Evolutionary conservation across 2,888 invertebrate genomes (phyloP).

Genomic region (Meiosimyza platycephala): DNA sequence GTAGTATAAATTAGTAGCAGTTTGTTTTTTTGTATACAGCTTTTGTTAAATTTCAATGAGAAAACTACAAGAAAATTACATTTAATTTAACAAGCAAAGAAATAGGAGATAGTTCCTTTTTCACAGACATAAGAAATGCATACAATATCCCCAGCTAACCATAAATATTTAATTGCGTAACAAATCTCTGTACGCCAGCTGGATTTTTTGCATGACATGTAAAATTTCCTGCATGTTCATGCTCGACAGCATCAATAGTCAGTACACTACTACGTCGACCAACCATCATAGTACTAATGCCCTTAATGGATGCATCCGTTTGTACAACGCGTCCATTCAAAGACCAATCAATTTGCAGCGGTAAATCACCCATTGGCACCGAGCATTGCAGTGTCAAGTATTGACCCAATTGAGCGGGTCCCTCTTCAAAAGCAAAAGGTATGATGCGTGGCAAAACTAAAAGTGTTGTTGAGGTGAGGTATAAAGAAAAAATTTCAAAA

Average conservation of each 20-base stretch:
- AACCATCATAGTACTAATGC: constrained; percentile 70
- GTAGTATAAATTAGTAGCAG: too few relatives aligned
- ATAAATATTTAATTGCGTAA: constrained; percentile 78
- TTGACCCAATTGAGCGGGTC: constrained; percentile 82
- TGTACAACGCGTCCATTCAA: constrained; percentile 70
- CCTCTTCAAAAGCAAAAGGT: constrained; percentile 83
- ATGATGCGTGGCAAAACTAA: constrained; percentile 84
- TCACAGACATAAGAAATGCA: not conserved
- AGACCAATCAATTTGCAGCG: constrained; percentile 81
- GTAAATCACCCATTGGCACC: constrained; percentile 82
- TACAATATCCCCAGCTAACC: constrained; percentile 69
- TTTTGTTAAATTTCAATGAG: too few relatives aligned
- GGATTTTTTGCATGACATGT: constrained; percentile 80
- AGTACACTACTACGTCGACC: constrained; percentile 72
- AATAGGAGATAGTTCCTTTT: not conserved
- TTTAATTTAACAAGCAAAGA: not conserved
- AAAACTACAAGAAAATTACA: not conserved
- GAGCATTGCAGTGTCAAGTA: constrained; percentile 75
- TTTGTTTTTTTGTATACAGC: too few relatives aligned
- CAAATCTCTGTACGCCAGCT: constrained; percentile 77
- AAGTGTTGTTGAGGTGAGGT: not conserved
- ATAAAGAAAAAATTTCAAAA: constrained; percentile 36
- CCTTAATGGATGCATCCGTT: constrained; percentile 73
- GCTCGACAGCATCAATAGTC: constrained; percentile 74
- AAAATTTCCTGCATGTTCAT: constrained; percentile 79